Conservation (phyloP, 2,888 invertebrate species). For the Germaria angustata region DNA sequence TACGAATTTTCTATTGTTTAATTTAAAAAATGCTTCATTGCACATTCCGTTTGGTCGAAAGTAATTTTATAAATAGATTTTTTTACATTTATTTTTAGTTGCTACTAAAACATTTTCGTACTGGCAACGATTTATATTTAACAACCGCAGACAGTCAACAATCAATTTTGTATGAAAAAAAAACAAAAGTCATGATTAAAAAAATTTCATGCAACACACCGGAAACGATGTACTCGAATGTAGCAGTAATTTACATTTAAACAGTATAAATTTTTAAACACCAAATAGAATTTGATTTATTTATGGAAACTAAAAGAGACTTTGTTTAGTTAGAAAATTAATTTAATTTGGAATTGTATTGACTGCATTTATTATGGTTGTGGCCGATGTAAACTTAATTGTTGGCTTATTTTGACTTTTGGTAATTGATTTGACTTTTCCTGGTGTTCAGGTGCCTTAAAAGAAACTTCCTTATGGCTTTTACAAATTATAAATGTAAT, state of each 20-base stretch:
- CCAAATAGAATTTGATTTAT: not conserved
- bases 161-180: slow-evolving; percentile 1
- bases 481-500: not conserved
- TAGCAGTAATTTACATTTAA: slow-evolving; percentile 45
- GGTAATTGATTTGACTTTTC: not conserved
- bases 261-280: slow-evolving; percentile 11
- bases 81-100: slow-evolving; percentile 44
- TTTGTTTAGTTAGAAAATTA: not conserved
- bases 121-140: slow-evolving; percentile 53
- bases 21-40: slow-evolving; percentile 35
- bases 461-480: not conserved
- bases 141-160: slow-evolving; percentile 32
- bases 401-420: not conserved
- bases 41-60: slow-evolving; percentile 41
- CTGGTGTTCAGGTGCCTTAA: not conserved
- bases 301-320: not conserved
- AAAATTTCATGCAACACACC: slow-evolving; percentile 28
- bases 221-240: slow-evolving; percentile 43
- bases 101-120: slow-evolving; percentile 28
- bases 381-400: not conserved
- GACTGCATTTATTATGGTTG: not conserved
- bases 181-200: not conserved
- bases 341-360: not conserved
- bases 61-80: slow-evolving; percentile 57
- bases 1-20: slow-evolving; percentile 38